Percentiles rank a stretch among this genome's conserved stretches.
Conservation (phyloP, 2,113 vertebrate species). For the Sylvilagus bachmani region DNA sequence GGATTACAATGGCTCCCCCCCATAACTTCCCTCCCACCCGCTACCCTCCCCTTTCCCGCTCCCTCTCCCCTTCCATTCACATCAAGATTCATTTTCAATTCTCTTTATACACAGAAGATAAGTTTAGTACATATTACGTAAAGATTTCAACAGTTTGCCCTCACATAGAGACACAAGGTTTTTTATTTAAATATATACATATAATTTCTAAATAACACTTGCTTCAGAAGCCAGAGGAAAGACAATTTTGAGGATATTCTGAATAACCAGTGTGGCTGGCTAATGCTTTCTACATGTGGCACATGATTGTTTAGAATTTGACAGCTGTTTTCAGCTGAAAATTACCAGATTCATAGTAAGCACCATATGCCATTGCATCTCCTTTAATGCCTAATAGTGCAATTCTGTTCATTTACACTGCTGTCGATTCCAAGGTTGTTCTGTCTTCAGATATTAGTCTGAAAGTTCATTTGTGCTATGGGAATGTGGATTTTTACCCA, state of each 20-base stretch:
- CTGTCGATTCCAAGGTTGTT: neutral
- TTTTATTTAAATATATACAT: neutral
- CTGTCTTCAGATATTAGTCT: neutral
- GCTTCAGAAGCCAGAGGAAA: slow-evolving; percentile 8
- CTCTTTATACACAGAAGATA: too few relatives aligned
- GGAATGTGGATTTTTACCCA: neutral
- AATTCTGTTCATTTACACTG: neutral
- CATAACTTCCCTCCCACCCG: too few relatives aligned
- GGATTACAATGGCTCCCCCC: too few relatives aligned
- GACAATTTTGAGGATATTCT: neutral
- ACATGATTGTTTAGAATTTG: slow-evolving; percentile 2
- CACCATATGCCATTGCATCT: neutral
- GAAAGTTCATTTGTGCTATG: neutral
- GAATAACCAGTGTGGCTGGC: neutral
- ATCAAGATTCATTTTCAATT: too few relatives aligned
- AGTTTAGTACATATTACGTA: too few relatives aligned
- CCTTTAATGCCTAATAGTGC: neutral
- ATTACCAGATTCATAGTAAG: neutral
- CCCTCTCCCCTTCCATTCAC: too few relatives aligned
- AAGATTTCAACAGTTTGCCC: too few relatives aligned
- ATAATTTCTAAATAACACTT: slow-evolving; percentile 3
- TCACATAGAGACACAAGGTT: too few relatives aligned
- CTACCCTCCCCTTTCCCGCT: too few relatives aligned
- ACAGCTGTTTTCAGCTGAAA: neutral
- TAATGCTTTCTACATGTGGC: neutral